Evolutionary conservation across 2,113 vertebrate genomes (phyloP).

Genomic region (Ophthalmolycus amberensis): DNA sequence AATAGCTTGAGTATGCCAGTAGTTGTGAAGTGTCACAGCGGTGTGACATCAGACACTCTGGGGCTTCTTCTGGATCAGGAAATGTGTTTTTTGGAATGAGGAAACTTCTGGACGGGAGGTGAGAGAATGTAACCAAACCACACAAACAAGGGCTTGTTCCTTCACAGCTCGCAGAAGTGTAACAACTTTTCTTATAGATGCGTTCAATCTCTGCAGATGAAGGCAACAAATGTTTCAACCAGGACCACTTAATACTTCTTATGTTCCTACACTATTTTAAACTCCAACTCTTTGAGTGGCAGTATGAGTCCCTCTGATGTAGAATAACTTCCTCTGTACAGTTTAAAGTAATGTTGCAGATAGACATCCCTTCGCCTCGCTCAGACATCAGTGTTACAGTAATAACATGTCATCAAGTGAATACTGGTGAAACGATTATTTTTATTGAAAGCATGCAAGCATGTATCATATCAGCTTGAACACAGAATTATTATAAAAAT

Average conservation of each 20-base stretch:
- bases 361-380: not conserved
- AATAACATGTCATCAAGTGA: not conserved
- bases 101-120: conserved; percentile 60
- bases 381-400: not conserved
- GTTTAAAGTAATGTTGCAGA: not conserved
- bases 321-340: not conserved
- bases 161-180: not conserved
- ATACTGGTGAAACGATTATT: not conserved
- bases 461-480: not conserved
- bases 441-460: conserved; percentile 24
- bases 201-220: not conserved
- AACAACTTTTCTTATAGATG: not conserved
- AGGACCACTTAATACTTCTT: not conserved
- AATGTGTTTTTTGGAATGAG: conserved; percentile 40
- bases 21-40: conserved; percentile 69
- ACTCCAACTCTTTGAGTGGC: not conserved
- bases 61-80: conserved; percentile 22
- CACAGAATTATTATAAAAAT: not conserved
- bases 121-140: conserved; percentile 68
- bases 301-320: not conserved
- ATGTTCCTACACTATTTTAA: not conserved
- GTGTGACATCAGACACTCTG: conserved; percentile 36
- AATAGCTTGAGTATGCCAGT: not conserved
- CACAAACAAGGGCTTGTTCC: conserved; percentile 64
- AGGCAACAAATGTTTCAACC: not conserved